Conservation (phyloP, 2,888 invertebrate genomes). For the Spilarctia lutea region DNA sequence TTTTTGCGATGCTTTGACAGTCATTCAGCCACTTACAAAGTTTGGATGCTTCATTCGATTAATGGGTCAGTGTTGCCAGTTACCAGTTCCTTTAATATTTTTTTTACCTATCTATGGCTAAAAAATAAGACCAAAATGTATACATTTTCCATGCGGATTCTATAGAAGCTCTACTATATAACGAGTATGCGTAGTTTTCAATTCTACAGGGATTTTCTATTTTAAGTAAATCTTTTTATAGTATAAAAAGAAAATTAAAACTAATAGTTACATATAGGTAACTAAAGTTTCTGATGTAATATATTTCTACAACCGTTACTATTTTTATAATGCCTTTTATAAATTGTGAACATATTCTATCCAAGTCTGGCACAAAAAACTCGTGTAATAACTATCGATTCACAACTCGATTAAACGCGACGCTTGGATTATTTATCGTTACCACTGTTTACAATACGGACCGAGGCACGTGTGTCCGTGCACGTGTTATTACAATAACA, state of each 20-base stretch:
- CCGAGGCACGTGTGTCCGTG: slow-evolving; percentile 62
- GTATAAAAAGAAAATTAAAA: background rate
- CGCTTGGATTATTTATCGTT: slow-evolving; percentile 56
- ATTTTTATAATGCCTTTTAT: background rate
- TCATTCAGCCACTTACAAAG: slow-evolving; percentile 58
- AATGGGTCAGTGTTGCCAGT: slow-evolving; percentile 41
- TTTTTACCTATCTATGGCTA: background rate
- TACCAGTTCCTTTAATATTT: slow-evolving; percentile 16
- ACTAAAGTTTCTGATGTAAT: background rate
- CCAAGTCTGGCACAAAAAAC: slow-evolving; percentile 16
- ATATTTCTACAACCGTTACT: background rate
- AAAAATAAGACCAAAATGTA: background rate
- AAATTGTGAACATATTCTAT: slow-evolving; percentile 11
- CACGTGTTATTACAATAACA: slow-evolving; percentile 79
- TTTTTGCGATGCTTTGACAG: slow-evolving; percentile 47
- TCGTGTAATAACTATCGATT: slow-evolving; percentile 31
- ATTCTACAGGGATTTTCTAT: background rate
- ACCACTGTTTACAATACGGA: slow-evolving; percentile 64
- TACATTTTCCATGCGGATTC: background rate
- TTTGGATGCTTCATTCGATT: slow-evolving; percentile 64
- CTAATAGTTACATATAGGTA: background rate
- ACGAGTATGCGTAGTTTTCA: background rate
- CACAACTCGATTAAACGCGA: slow-evolving; percentile 44
- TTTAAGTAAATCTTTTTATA: background rate
- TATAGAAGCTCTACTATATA: background rate